Base-by-base conservation (phyloP, 2,888 invertebrate species). In the Acronicta aceris region DNA sequence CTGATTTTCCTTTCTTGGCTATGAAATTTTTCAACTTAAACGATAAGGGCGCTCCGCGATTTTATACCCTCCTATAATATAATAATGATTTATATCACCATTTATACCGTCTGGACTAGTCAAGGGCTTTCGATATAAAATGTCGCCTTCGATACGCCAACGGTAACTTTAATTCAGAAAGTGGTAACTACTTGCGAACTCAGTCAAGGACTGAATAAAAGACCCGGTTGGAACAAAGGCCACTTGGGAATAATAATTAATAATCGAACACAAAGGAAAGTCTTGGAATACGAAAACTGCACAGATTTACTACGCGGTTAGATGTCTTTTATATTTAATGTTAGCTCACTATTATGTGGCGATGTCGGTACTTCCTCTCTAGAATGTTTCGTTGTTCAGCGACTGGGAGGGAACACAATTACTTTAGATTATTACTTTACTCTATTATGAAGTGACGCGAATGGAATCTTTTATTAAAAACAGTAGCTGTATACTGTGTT, bases 11-110 rank as follows among this genome's bases (percentile, higher is more conserved):
- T 87, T 87, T 86, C 81, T 86, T 81, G 81, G 81, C 83, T 78
- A 87, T 84, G 84, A 87, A 89, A 90, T 90, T 91, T 90, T 91
- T 92, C 90, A 90, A 89, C 84, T 87, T 87, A 84, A 89, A 87
- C 88, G 90, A 88, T 89, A 88, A 90, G 89, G 85, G 85, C 79
- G 81, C 84, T 82, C 81, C 78, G 71, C 78, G 77, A 85, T 86
- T 88, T 83, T 82, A 83, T 83, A 74, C 81, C 81, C 79, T 78
- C 78, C 78, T 82, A 84, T 83, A 86, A 83, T 87, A 86, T 82
- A 81, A 83, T 82, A 85, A 87, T 87, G 89, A 89, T 89, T 89
- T 89, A 89, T 89, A 81, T 81, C 75, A 76, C 75, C 81, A 78
- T 82, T 84, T 79, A 81, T 80, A 76, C 76, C 65, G 70, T 59